phyloP scores from a whole-genome alignment of 2,113 vertebrate genomes.

The Chlorodrepanis virens region DNA sequence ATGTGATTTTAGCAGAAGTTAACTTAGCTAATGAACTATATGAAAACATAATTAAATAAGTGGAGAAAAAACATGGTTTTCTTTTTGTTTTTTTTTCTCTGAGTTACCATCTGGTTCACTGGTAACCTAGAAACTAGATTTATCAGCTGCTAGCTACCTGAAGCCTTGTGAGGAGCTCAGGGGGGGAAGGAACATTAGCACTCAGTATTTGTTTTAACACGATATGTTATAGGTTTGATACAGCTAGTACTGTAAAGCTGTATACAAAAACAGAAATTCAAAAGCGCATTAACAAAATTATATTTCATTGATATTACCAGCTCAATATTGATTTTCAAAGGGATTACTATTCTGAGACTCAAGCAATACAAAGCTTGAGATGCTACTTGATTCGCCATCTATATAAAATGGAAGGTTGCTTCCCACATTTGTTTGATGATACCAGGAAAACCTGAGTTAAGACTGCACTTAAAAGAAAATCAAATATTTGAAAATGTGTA shows the following conservation, averaged over 20 bases:
- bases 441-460: not conserved
- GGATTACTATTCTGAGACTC: not conserved
- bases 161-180: not conserved
- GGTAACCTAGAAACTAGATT: slow-evolving; percentile 65
- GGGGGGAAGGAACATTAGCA: not conserved
- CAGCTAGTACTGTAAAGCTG: not conserved
- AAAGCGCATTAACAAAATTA: not conserved
- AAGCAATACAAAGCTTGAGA: not conserved
- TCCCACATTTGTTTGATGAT: not conserved
- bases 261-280: not conserved
- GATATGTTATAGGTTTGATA: not conserved
- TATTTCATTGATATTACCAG: not conserved
- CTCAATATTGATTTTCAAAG: not conserved
- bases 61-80: not conserved
- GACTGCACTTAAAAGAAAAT: not conserved
- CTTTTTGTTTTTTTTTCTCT: not conserved
- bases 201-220: not conserved
- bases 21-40: slow-evolving; percentile 25
- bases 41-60: slow-evolving; percentile 42
- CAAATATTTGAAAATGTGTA: not conserved
- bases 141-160: slow-evolving; percentile 44
- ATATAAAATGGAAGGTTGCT: not conserved
- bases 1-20: slow-evolving; percentile 12
- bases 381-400: not conserved
- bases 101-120: slow-evolving; percentile 32